Base-by-base conservation (phyloP, 2,888 invertebrate genomes). In the Pristionchus entomophagus region DNA sequence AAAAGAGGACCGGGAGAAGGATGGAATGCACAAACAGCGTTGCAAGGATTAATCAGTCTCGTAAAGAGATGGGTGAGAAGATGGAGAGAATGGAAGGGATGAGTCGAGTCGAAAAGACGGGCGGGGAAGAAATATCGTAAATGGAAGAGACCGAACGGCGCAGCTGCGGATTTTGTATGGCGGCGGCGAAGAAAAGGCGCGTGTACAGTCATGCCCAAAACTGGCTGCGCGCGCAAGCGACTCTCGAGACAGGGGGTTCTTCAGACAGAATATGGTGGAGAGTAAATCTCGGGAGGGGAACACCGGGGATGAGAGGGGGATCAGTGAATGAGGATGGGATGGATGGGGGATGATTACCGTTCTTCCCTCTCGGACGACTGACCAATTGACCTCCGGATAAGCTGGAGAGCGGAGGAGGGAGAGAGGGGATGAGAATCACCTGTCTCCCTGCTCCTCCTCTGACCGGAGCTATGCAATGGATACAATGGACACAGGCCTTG, bases 361-460 rank as follows among this genome's bases (percentile, higher is more conserved):
- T 49, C n/a, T n/a, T n/a, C n/a, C n/a, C n/a, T n/a, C n/a, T n/a
- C 78, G 29, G 78, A 77, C 77, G 49, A 49, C 49, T 80, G 78
- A 80, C 78, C 78, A 80, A 80, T 80, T 80, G 78, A 80, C 78
- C 78, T 80, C 78, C 35, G 78, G 78, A 80, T 80, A 80, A 80
- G 78, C 78, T 53, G 53, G n/a, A 17, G 59, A n/a, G 53, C 26
- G 53, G 22, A 53, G 14, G 53, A 29, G 53, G 35, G 80, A 12
- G 29, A 19, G 80, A 29, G 35, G 12, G 49, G 35, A 80, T 51
- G 35, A 1, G 78, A 77, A 80, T 51, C 78, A 73, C 73, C 73
- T 73, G 73, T 41, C 32, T 41, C 35, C 38, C 69, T 69, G 45
- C 29, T 45, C 26, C 49, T 51, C n/a, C 78, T 22, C 32, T 80